Evolutionary conservation across 2,888 invertebrate species (phyloP).

Genomic region (Meloe dianella): DNA sequence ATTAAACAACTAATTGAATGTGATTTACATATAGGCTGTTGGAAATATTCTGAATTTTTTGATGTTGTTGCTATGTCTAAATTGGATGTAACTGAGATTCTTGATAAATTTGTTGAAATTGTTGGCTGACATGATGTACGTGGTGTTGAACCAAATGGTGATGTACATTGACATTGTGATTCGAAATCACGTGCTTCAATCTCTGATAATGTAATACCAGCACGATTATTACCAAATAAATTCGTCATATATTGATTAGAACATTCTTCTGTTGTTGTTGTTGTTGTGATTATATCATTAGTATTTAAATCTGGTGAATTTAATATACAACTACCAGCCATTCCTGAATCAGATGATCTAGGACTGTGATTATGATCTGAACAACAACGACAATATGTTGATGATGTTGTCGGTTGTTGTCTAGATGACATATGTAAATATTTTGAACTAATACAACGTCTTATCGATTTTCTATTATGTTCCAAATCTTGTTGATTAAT

Average conservation of each 20-base stretch:
- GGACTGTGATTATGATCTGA: conserved; percentile 66
- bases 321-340: conserved; percentile 81
- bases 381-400: conserved; percentile 48
- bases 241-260: conserved; percentile 47
- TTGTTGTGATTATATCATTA: conserved; percentile 38
- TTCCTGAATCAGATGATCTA: conserved; percentile 82
- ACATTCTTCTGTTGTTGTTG: conserved; percentile 39
- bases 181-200: conserved; percentile 66
- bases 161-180: conserved; percentile 74
- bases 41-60: background rate
- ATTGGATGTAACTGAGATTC: conserved; percentile 63
- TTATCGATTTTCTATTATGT: conserved; percentile 33
- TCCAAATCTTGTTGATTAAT: conserved; percentile 43
- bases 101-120: conserved; percentile 61
- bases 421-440: conserved; percentile 52
- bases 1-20: conserved; percentile 49
- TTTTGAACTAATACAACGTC: conserved; percentile 63
- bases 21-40: conserved; percentile 43
- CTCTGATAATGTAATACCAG: conserved; percentile 62
- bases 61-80: conserved; percentile 47
- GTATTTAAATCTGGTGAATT: conserved; percentile 71
- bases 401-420: conserved; percentile 28
- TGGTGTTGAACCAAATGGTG: conserved; percentile 76
- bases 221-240: conserved; percentile 34
- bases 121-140: conserved; percentile 69